phyloP scores from a whole-genome alignment of 2,113 vertebrate genomes.

The Platichthys stellatus region DNA sequence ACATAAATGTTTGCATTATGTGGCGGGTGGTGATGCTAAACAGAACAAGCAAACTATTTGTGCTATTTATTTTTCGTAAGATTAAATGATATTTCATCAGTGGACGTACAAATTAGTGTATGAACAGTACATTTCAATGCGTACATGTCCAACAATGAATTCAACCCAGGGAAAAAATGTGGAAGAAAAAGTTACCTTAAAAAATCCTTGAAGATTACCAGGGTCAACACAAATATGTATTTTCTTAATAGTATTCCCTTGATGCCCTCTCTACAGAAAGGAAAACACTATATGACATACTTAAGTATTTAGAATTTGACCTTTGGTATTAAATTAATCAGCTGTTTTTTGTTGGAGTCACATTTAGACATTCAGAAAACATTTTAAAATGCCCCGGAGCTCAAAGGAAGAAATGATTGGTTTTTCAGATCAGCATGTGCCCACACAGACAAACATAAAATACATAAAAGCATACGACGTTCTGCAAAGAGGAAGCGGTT shows the following conservation, averaged over 20 bases:
- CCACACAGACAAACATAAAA: not conserved
- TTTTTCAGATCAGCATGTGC: not conserved
- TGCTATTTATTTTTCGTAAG: not conserved
- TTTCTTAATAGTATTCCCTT: not conserved
- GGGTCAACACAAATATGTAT: conserved; percentile 5
- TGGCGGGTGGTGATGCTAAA: not conserved
- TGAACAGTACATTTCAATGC: not conserved
- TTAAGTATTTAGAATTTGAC: conserved; percentile 34
- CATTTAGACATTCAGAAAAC: conserved; percentile 13
- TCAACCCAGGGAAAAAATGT: not conserved
- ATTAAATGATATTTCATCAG: not conserved
- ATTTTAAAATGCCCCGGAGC: conserved; percentile 3
- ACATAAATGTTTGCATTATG: not conserved
- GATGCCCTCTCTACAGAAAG: conserved; percentile 17
- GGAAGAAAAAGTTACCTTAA: not conserved
- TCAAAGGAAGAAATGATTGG: conserved; percentile 1
- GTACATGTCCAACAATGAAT: not conserved
- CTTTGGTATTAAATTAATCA: conserved; percentile 19
- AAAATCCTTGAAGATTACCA: conserved; percentile 21
- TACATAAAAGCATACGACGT: not conserved
- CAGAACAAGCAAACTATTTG: not conserved
- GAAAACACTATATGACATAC: conserved; percentile 20
- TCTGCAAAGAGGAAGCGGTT: not conserved
- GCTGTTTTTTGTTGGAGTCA: conserved; percentile 10
- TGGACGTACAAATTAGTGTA: not conserved